These are phyloP conservation scores for Scophthalmus maximus DNA, from an alignment of 2,113 vertebrate species.

Conservation along the genomic window DNA sequence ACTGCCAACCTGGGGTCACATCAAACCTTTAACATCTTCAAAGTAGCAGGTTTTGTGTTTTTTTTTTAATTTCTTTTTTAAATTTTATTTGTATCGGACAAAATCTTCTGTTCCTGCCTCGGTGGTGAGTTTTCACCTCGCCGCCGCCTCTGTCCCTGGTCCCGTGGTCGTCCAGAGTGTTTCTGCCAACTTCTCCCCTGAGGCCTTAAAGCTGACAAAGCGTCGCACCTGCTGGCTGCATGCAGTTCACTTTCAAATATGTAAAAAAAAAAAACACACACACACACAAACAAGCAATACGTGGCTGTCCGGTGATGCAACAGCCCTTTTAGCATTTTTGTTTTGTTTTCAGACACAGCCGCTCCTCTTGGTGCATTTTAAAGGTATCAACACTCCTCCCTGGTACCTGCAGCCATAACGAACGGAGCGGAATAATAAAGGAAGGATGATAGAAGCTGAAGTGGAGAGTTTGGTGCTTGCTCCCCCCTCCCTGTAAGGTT, in stretches of 20 bases:
- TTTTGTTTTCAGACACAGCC: constrained; percentile 7
- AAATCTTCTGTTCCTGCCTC: constrained; percentile 1
- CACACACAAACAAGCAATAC: constrained; percentile 51
- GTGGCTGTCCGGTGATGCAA: neutral
- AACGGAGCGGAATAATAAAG: neutral
- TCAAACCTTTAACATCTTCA: neutral
- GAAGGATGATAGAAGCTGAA: constrained; percentile 5
- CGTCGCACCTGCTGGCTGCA: neutral
- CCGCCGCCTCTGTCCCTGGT: constrained; percentile 58
- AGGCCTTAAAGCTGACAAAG: constrained; percentile 31
- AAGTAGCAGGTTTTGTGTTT: neutral
- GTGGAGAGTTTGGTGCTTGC: constrained; percentile 48
- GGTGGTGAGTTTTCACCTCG: constrained; percentile 25
- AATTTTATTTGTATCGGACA: neutral
- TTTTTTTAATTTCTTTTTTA: too few species aligned
- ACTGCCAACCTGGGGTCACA: neutral
- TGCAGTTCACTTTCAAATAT: neutral
- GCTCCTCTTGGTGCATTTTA: constrained; percentile 18
- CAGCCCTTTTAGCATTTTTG: neutral
- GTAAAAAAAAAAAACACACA: neutral
- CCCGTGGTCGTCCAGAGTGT: neutral
- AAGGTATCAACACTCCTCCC: constrained; percentile 5
- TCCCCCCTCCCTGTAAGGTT: too few species aligned
- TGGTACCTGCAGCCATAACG: constrained; percentile 38
- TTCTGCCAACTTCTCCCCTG: constrained; percentile 21